phyloP scores from a whole-genome alignment of 1,140 invertebrate species.

The Liolophura sinensis region DNA sequence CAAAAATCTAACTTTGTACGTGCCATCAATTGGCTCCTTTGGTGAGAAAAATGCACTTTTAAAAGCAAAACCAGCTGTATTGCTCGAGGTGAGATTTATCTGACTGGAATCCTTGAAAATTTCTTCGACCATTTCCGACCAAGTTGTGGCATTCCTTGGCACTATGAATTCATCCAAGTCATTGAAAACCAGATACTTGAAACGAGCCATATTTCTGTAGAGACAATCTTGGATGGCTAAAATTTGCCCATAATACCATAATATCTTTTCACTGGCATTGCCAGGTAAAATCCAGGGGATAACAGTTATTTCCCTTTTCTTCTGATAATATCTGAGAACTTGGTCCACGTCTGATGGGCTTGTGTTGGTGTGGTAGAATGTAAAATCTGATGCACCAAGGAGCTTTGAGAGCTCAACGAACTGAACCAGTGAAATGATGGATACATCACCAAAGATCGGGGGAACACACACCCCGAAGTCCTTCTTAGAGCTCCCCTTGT shows the following conservation, averaged over 20 bases:
- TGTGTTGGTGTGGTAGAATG: constrained; percentile 43
- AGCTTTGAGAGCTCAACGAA: constrained; percentile 53
- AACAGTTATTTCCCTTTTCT: constrained; percentile 28
- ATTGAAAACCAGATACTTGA: constrained; percentile 49
- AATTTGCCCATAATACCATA: constrained; percentile 57
- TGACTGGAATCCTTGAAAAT: constrained; percentile 6
- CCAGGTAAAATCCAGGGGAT: constrained; percentile 43
- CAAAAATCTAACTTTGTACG: constrained; percentile 28
- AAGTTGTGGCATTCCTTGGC: constrained; percentile 30
- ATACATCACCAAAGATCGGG: constrained; percentile 52
- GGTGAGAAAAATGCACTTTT: constrained; percentile 53
- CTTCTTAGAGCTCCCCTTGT: constrained; percentile 1
- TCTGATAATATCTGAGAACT: constrained; percentile 40
- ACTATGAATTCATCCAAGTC: constrained; percentile 57
- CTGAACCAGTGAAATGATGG: constrained; percentile 40
- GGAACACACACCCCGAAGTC: constrained; percentile 67
- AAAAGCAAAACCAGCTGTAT: constrained; percentile 40
- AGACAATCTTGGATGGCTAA: constrained; percentile 55
- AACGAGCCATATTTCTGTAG: constrained; percentile 45
- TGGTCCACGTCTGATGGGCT: constrained; percentile 28
- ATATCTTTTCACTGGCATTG: constrained; percentile 16
- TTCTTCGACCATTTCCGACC: constrained; percentile 29
- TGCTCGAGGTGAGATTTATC: constrained; percentile 8
- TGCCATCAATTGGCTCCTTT: constrained; percentile 22
- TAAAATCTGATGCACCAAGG: constrained; percentile 45